Evolutionary conservation across 30 jellyfish, hydroid and myxozoan species (phyloP), one percentile per base, ranked within the genome.

Genomic region (Aurelia coerulea): DNA sequence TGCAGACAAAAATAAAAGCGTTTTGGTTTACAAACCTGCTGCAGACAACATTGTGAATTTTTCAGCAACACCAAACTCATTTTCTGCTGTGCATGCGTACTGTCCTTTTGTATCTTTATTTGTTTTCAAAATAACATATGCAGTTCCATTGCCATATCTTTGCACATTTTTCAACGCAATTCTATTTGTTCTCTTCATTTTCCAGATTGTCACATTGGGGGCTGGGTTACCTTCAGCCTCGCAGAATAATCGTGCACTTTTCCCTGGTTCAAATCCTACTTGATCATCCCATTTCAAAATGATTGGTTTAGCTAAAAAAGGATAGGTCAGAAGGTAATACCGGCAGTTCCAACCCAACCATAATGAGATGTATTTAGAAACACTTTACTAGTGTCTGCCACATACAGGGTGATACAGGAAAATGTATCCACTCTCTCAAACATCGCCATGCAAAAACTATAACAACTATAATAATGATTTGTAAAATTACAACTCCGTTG

Each of bases 161-260:
- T 29, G 62, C 39, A 19, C 29, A 37, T 60, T 51, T 14, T 74
- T 58, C 54, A 84, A 5, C 10, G 65, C 80, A 11, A 13, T 58
- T 13, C 66, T 68, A 13, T 70, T 79, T 7, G 39, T 75, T 11
- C 71, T 67, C 23, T 12, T 53, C 1, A 67, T 58, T 16, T 70
- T 42, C 37, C 10, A 54, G 6, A 75, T 32, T 16, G 96, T 68
- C 23, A 88, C 78, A 62, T 69, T 78, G 37, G 96, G 96, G 3
- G 56, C 19, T 7, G 96, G 96, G 49, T 88, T 78, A n/a, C 96
- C 96, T 0, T 63, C 84, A 15, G 91, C 88, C 72, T 88, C 87
- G 51, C 96, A 88, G 49, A 68, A 69, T 15, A 88, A 63, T 15
- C 75, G 64, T 23, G 65, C 74, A 7, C 67, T 17, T 23, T 58